Evolutionary conservation across 2,797 vertebrate species (phyloP).

Genomic region (Smutsia temminckii): DNA sequence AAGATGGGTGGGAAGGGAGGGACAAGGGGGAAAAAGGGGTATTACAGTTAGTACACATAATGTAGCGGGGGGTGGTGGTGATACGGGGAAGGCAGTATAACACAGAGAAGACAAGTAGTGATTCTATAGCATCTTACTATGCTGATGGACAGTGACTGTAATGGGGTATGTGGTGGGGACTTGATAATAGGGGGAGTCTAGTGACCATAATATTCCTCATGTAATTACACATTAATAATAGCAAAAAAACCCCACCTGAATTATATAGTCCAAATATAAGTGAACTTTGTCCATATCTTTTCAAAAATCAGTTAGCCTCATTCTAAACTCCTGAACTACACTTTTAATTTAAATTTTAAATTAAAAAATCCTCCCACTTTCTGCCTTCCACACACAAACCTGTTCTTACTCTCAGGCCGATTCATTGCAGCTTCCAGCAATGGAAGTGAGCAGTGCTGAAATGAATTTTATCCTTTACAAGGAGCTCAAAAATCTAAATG

Average conservation of each 20-base stretch:
- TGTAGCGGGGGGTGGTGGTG: too few species aligned
- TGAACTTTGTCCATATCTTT: not conserved
- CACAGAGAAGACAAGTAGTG: too few species aligned
- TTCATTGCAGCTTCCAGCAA: not conserved
- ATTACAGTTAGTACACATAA: too few species aligned
- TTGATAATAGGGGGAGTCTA: too few species aligned
- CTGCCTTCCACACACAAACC: not conserved
- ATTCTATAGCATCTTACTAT: too few species aligned
- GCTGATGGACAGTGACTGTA: too few species aligned
- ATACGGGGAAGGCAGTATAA: too few species aligned
- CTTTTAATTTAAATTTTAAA: constrained; percentile 27
- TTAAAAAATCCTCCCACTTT: not conserved
- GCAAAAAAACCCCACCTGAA: not conserved
- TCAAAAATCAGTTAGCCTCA: not conserved
- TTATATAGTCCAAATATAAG: not conserved
- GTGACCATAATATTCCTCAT: too few species aligned
- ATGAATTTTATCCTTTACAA: constrained; percentile 32
- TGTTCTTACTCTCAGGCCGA: not conserved
- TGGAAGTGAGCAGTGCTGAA: constrained; percentile 9
- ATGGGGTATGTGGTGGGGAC: too few species aligned
- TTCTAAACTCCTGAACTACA: not conserved
- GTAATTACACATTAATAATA: too few species aligned
- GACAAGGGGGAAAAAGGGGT: too few species aligned
- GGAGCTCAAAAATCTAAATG: constrained; percentile 38
- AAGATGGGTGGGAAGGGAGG: too few species aligned